These are phyloP conservation scores for Pristionchus arcanus DNA, from an alignment of 2,888 invertebrate genomes.

Conservation along the genomic window DNA sequence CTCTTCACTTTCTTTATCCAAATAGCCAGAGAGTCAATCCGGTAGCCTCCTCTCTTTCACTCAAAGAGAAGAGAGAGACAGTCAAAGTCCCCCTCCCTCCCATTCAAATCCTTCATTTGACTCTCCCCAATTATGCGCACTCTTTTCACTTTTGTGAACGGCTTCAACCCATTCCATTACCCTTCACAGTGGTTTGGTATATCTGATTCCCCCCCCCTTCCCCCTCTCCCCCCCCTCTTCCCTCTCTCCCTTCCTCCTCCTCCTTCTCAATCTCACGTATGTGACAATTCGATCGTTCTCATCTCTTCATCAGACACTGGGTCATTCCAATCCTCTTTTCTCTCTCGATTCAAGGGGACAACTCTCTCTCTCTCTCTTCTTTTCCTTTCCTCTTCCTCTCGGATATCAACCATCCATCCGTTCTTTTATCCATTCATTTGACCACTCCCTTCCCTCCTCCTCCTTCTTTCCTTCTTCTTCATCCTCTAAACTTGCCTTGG, in stretches of 20 bases:
- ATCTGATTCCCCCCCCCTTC: neutral
- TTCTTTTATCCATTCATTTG: constrained; percentile 47
- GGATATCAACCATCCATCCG: constrained; percentile 30
- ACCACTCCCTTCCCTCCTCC: constrained; percentile 21
- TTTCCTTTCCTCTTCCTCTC: constrained; percentile 10
- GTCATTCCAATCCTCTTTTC: constrained; percentile 30
- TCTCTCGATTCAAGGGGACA: neutral
- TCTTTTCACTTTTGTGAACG: constrained; percentile 38
- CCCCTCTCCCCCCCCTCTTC: neutral
- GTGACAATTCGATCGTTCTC: constrained; percentile 27
- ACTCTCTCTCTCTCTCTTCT: neutral
- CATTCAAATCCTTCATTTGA: constrained; percentile 41
- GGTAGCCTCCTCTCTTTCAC: constrained; percentile 36
- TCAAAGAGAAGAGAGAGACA: constrained; percentile 1
- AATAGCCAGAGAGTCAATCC: constrained; percentile 36
- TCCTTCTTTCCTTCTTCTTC: neutral
- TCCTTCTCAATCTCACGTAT: neutral
- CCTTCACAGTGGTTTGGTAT: neutral
- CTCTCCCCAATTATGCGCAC: neutral
- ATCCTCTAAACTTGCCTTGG: constrained; percentile 1
- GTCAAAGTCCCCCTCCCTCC: constrained; percentile 17
- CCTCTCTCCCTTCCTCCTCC: neutral
- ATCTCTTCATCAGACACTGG: constrained; percentile 43
- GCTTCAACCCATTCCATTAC: constrained; percentile 27
- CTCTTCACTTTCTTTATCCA: constrained; percentile 45